Evolutionary conservation across 2,113 vertebrate species (phyloP), one percentile per base, ranked within the genome.

Genomic region (Lophotis ruficrista): DNA sequence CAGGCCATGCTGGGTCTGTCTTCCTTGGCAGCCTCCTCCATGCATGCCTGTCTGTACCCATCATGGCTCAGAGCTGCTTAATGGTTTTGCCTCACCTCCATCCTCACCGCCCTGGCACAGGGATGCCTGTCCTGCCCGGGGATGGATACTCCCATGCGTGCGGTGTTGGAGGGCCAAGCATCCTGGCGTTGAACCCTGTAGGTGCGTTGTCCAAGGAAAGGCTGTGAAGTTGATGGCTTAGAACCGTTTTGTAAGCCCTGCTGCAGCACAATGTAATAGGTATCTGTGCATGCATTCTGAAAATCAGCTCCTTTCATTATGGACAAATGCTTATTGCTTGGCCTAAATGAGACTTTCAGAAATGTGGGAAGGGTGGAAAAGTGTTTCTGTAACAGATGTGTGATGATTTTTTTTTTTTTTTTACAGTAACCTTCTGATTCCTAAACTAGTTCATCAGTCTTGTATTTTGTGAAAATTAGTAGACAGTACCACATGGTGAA

Each of bases 71-170:
- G 31, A 57, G 68, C 22, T 57, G 3, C 24, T 31, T 27, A 31
- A 30, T 24, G 22, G 20, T 73, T 54, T 58, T 84, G 53, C 10
- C 14, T 72, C 30, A 7, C n/a, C 31, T 31, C 47, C 61, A 33
- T 21, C 21, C 4, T 70, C 37, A 3, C 25, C 3, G 0, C 7
- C 23, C 24, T 54, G 38, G n/a, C 33, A 30, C 1, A 2, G 47
- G 24, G 62, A 21, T 0, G 1, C 21, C 28, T 43, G 14, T 16
- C 65, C 64, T 45, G 28, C 35, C 35, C 28, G 28, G 71, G 54
- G 28, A 20, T 18, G 28, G 17, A 6, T n/a, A 22, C 80, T 57
- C 25, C 69, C 30, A 7, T 3, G 13, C 1, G 0, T 20, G 50
- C 22, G 10, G 19, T 8, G 5, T 7, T 48, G 50, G 23, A 48